phyloP scores from a whole-genome alignment of 2,113 vertebrate genomes.

The Triplophysa dalaica region DNA sequence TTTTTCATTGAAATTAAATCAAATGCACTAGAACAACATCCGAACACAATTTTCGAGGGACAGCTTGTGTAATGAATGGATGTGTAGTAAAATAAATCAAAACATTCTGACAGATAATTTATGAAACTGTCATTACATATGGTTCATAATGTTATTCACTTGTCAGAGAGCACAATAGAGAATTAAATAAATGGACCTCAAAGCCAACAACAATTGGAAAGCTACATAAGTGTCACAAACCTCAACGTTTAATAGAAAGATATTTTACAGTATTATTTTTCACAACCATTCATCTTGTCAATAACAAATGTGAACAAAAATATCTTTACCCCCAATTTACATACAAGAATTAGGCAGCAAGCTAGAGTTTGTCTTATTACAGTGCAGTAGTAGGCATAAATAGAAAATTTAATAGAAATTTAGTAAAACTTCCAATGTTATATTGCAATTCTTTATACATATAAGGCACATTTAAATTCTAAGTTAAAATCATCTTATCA shows the following conservation, averaged over 20 bases:
- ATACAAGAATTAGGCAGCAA: constrained; percentile 2
- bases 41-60: constrained; percentile 28
- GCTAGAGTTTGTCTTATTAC: background rate
- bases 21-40: constrained; percentile 31
- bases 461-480: background rate
- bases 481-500: background rate
- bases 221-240: background rate
- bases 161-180: background rate
- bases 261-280: background rate
- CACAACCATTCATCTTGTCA: background rate
- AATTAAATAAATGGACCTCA: background rate
- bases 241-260: background rate
- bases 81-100: constrained; percentile 13
- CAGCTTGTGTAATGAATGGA: background rate
- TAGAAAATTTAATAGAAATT: background rate
- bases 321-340: background rate
- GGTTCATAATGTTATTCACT: constrained; percentile 7
- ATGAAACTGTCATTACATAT: background rate
- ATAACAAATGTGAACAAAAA: background rate
- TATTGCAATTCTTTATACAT: background rate
- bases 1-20: background rate
- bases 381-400: background rate
- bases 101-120: background rate
- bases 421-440: background rate
- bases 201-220: background rate